Evolutionary conservation across 2,888 invertebrate genomes (phyloP), one percentile per base, ranked within the genome.

Genomic region (Choristoneura rosaceana): DNA sequence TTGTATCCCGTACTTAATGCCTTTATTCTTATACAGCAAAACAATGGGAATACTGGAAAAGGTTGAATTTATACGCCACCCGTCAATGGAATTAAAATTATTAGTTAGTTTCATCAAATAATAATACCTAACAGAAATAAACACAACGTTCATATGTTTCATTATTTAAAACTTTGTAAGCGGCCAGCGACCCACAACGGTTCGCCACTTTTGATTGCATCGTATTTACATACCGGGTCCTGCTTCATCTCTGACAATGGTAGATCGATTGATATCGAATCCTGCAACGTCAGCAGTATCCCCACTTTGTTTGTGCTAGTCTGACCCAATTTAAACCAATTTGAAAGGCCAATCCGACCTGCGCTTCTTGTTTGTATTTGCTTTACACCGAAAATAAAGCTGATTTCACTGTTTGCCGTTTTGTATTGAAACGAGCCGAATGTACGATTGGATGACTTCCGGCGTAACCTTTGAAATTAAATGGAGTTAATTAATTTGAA

Each of bases 241-340:
- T 52, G 59, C 25, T 43, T 47, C 55, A 55, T 65, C 61, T 55
- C 83, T 77, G 82, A 84, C 83, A 80, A 85, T 82, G 80, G 79
- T 79, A 80, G 81, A 89, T 83, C 85, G 84, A 84, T 84, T 81
- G 81, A 82, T 77, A 80, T 79, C 78, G 79, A 80, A 82, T 82
- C 80, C 80, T 76, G 79, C 76, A 80, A 78, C 83, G 83, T 89
- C 85, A 84, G 87, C 89, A 84, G 84, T 87, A 87, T 85, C 80
- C 81, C 74, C 80, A 82, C 86, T 87, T 87, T 91, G 89, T 91
- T 92, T 92, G 89, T 87, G 84, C 84, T 88, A 87, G 85, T 84
- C 85, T 87, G 91, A 91, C 90, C 92, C 90, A 89, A 90, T 91
- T 92, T 89, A 85, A 88, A 86, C 82, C 88, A 88, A 90, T 90